Percentiles rank a stretch among this genome's conserved stretches.
phyloP scores from a whole-genome alignment of 2,113 vertebrate species.

The Oceanodroma tethys region DNA sequence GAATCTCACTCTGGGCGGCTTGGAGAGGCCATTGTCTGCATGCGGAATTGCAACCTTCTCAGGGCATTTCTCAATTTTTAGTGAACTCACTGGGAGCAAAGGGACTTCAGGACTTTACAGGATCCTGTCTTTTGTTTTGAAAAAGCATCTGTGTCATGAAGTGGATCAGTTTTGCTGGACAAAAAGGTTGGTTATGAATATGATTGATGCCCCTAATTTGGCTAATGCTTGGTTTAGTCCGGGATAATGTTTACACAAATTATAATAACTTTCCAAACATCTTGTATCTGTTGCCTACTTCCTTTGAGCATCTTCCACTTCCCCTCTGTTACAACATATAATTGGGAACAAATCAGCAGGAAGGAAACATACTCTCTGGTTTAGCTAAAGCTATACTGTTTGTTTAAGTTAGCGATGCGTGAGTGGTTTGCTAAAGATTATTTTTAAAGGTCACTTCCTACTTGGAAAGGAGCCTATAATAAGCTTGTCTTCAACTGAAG shows the following conservation, averaged over 20 bases:
- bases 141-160: background rate
- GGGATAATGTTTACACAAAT: background rate
- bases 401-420: constrained; percentile 10
- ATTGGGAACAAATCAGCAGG: background rate
- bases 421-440: constrained; percentile 31
- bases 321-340: background rate
- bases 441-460: constrained; percentile 61
- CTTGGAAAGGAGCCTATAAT: constrained; percentile 41
- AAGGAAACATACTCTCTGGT: background rate
- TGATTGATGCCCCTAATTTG: background rate
- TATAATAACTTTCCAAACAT: background rate
- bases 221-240: background rate
- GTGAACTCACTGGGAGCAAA: background rate
- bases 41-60: fast-evolving
- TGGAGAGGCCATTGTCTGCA: background rate
- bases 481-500: background rate
- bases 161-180: background rate
- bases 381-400: constrained; percentile 19
- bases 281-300: constrained; percentile 27
- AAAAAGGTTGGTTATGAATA: background rate
- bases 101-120: background rate
- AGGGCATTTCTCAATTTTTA: background rate
- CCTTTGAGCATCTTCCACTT: background rate
- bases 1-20: background rate
- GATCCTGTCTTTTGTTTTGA: background rate